phyloP scores from a whole-genome alignment of 2,113 vertebrate genomes.

The Blennius ocellaris region DNA sequence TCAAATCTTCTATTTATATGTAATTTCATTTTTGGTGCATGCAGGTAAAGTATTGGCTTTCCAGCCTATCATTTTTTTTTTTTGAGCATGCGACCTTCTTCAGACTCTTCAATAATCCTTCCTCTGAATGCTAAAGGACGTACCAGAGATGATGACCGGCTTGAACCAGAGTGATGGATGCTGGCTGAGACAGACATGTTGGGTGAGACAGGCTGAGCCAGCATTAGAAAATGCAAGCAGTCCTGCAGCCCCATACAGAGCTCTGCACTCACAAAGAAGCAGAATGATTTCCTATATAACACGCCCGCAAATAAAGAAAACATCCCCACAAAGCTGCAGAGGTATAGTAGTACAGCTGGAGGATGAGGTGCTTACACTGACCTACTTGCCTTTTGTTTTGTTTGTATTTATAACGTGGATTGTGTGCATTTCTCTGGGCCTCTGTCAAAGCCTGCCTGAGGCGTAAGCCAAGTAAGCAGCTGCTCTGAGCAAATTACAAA shows the following conservation, averaged over 20 bases:
- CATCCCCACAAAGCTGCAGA: slow-evolving; percentile 19
- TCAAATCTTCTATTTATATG: too few relatives aligned
- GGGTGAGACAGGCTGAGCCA: slow-evolving; percentile 36
- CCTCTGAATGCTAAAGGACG: slow-evolving; percentile 47
- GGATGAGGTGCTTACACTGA: slow-evolving; percentile 4
- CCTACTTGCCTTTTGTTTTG: slow-evolving; percentile 6
- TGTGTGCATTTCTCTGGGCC: slow-evolving; percentile 2
- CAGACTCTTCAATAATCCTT: slow-evolving; percentile 28
- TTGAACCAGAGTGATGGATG: slow-evolving; percentile 56
- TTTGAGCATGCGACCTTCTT: background rate
- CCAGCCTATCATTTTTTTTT: too few relatives aligned
- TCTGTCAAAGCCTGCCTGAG: background rate
- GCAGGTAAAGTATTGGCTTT: too few relatives aligned
- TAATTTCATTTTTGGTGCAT: too few relatives aligned
- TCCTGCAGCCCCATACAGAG: slow-evolving; percentile 30
- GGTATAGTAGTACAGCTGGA: slow-evolving; percentile 1
- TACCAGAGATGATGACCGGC: slow-evolving; percentile 42
- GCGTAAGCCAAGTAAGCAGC: background rate
- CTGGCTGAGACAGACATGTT: slow-evolving; percentile 39
- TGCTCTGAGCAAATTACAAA: slow-evolving; percentile 14
- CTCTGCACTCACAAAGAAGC: slow-evolving; percentile 24
- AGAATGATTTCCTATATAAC: slow-evolving; percentile 34
- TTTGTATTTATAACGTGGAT: slow-evolving; percentile 9
- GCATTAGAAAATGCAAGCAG: slow-evolving; percentile 11
- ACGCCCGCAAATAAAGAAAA: slow-evolving; percentile 6